Percentiles rank a stretch among this genome's conserved stretches.
These are phyloP conservation scores for Tetrax tetrax DNA, from an alignment of 2,113 vertebrate species.

Conservation along the genomic window DNA sequence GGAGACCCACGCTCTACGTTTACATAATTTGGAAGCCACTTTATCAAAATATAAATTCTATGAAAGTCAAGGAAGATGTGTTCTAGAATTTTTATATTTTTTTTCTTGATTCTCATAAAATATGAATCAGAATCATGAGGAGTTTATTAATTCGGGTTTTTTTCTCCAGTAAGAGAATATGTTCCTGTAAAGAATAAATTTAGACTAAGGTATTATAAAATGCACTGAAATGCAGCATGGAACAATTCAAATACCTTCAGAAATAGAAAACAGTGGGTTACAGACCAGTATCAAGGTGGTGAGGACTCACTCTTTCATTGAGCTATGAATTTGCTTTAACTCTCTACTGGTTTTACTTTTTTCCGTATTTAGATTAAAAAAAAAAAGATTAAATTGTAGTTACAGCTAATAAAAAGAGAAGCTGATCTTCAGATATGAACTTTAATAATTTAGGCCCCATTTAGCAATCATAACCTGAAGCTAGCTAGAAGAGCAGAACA, in stretches of 20 bases:
- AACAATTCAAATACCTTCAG: not conserved
- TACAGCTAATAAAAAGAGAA: not conserved
- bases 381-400: not conserved
- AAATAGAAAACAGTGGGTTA: not conserved
- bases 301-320: not conserved
- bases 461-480: not conserved
- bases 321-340: not conserved
- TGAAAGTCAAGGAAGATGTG: not conserved
- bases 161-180: not conserved
- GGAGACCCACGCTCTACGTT: not conserved
- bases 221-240: not conserved
- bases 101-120: not conserved
- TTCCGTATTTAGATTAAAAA: not conserved
- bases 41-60: not conserved
- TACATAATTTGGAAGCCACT: not conserved
- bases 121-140: not conserved
- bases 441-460: not conserved
- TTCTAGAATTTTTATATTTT: not conserved
- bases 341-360: not conserved
- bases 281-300: not conserved
- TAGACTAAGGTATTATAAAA: not conserved
- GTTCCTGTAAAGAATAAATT: not conserved
- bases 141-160: not conserved
- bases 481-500: not conserved
- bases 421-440: not conserved